Conservation (phyloP, 2,113 vertebrate species). For the Aramus guarauna region DNA sequence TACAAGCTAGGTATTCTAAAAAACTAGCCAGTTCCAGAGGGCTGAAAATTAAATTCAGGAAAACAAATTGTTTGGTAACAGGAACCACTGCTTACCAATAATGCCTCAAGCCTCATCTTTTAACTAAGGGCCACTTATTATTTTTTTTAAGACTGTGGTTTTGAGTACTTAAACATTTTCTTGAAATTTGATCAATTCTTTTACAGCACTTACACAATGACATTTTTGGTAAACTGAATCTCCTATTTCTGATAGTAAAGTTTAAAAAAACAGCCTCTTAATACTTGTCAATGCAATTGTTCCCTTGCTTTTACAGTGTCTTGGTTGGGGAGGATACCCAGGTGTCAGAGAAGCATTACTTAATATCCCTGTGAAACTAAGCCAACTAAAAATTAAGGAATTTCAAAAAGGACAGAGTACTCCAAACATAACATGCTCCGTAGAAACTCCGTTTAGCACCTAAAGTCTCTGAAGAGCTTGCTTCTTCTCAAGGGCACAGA, state of each 20-base stretch:
- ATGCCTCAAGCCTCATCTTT: neutral
- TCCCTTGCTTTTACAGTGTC: neutral
- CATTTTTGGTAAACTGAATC: neutral
- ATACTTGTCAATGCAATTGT: neutral
- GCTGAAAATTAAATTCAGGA: neutral
- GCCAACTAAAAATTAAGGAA: neutral
- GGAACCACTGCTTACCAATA: neutral
- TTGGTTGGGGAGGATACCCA: neutral
- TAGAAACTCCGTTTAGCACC: neutral
- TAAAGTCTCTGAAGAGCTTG: neutral
- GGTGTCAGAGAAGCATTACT: neutral
- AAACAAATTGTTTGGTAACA: neutral
- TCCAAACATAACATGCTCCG: neutral
- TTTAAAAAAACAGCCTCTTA: neutral
- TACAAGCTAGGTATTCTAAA: neutral
- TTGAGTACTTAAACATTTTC: neutral
- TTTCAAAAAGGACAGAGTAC: neutral
- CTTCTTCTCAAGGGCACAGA: neutral
- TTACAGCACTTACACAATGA: neutral
- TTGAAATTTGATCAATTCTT: neutral
- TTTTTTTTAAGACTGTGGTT: neutral
- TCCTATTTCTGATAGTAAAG: neutral
- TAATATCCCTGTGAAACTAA: neutral
- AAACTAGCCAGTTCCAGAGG: neutral
- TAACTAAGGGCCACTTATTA: neutral